phyloP scores from a whole-genome alignment of 1,140 invertebrate genomes.

The Vanessa atalanta region DNA sequence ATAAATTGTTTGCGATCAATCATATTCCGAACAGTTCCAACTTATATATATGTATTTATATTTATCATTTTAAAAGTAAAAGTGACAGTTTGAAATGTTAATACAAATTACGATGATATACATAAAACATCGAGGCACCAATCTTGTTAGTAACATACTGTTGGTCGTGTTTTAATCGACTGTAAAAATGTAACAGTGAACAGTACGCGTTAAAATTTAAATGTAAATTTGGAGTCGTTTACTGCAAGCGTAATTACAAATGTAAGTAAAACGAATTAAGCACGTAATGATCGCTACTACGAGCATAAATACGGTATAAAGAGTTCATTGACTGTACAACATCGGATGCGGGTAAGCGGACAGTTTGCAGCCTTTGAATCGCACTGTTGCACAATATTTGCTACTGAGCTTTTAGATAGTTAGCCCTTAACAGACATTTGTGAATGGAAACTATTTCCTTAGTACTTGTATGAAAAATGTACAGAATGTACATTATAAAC shows the following conservation, averaged over 20 bases:
- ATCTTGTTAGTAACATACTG: constrained; percentile 11
- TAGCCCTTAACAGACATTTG: not conserved
- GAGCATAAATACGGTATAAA: constrained; percentile 41
- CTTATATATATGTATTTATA: no score
- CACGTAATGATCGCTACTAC: constrained; percentile 32
- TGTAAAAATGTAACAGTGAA: constrained; percentile 31
- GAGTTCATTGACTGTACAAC: constrained; percentile 52
- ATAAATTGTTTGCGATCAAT: no score
- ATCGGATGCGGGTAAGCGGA: constrained; percentile 48
- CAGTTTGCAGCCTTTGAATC: constrained; percentile 43
- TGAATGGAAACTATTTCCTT: not conserved
- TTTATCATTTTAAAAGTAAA: no score
- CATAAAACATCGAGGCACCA: not conserved
- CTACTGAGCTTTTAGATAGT: constrained; percentile 25
- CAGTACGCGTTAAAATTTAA: constrained; percentile 27
- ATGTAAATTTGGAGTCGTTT: constrained; percentile 32
- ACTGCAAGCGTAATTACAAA: constrained; percentile 39
- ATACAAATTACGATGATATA: not conserved
- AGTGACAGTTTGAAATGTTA: no score
- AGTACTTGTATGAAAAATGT: not conserved
- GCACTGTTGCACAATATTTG: constrained; percentile 43
- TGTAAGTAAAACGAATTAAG: constrained; percentile 42
- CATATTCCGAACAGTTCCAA: no score
- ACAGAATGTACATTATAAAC: not conserved
- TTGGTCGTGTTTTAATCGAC: constrained; percentile 22